Percentiles rank a stretch among this genome's conserved stretches.
These are phyloP conservation scores for Micrastur ruficollis DNA, from an alignment of 2,797 vertebrate genomes.

Conservation along the genomic window DNA sequence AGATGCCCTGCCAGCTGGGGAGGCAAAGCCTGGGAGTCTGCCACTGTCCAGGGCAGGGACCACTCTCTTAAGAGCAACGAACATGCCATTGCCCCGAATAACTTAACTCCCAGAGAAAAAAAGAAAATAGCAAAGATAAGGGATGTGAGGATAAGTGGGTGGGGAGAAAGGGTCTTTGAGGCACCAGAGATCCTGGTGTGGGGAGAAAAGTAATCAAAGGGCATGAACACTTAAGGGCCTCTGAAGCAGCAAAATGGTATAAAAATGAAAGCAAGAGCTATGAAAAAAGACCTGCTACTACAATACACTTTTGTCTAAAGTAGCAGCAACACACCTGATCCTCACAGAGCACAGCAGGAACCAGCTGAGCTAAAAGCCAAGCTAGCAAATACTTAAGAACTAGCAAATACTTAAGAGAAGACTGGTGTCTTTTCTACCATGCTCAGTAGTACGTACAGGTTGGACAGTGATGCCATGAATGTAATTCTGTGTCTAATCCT, in stretches of 20 bases:
- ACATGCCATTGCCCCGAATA: neutral
- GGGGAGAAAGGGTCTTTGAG: neutral
- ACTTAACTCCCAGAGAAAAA: neutral
- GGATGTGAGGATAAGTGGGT: neutral
- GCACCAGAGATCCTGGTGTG: neutral
- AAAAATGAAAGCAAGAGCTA: neutral
- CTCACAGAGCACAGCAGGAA: neutral
- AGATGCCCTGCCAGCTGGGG: neutral
- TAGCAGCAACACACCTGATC: neutral
- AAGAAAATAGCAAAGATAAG: neutral
- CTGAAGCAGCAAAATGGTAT: neutral
- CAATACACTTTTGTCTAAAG: neutral
- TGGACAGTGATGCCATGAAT: neutral
- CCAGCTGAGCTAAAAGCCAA: neutral
- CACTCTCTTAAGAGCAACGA: neutral
- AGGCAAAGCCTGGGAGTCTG: neutral
- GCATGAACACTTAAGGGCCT: neutral
- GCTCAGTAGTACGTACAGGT: neutral
- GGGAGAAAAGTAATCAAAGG: neutral
- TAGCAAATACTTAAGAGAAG: neutral
- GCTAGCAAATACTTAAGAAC: neutral
- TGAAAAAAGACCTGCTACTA: neutral
- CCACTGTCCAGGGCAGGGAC: neutral
- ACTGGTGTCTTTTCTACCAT: neutral
- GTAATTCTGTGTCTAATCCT: neutral